phyloP scores from a whole-genome alignment of 1,140 invertebrate genomes.

The Nasonia vitripennis region DNA sequence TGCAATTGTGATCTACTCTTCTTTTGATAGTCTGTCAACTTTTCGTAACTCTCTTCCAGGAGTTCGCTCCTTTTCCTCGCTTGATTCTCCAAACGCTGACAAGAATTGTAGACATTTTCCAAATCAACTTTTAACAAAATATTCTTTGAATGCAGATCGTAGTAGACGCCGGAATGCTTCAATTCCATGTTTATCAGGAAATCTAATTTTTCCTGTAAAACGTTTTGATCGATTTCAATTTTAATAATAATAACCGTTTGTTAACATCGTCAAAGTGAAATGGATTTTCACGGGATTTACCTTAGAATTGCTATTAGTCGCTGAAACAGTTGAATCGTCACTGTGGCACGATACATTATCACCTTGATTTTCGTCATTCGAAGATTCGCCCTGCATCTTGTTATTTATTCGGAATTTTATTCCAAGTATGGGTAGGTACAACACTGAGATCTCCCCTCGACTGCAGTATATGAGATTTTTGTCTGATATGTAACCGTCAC shows the following conservation, averaged over 20 bases:
- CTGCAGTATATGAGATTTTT: too few relatives aligned
- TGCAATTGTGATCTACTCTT: background rate
- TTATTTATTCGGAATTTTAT: background rate
- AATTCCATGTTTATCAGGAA: constrained; percentile 32
- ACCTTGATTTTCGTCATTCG: constrained; percentile 9
- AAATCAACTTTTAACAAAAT: constrained; percentile 38
- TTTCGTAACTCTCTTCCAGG: constrained; percentile 43
- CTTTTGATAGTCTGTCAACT: constrained; percentile 14
- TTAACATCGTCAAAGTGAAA: too few relatives aligned
- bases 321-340: constrained; percentile 32
- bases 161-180: constrained; percentile 42
- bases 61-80: constrained; percentile 33
- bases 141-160: constrained; percentile 39
- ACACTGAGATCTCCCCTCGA: too few relatives aligned
- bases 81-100: constrained; percentile 34
- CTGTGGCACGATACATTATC: constrained; percentile 41
- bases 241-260: too few relatives aligned
- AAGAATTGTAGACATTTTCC: constrained; percentile 46
- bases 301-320: background rate
- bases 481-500: too few relatives aligned
- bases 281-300: background rate
- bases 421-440: too few relatives aligned
- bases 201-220: constrained; percentile 29
- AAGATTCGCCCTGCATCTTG: constrained; percentile 27
- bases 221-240: background rate